A percentile compares a stretch with the other conserved stretches of the same genome.
phyloP scores from a whole-genome alignment of 1,140 invertebrate species.

The Lasioglossum albipes region DNA sequence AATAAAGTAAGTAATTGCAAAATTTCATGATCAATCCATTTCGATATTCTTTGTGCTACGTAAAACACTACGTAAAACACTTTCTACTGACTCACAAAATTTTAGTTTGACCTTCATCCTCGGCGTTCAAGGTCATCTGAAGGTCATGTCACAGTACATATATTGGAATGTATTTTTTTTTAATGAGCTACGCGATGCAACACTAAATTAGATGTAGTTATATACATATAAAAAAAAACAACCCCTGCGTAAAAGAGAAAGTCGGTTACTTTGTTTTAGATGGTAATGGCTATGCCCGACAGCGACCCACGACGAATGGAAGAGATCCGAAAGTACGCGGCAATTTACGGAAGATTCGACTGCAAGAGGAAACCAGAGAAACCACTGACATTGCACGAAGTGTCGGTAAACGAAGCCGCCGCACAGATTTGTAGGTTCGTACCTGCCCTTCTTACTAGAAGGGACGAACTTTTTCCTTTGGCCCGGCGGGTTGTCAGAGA shows the following conservation, averaged over 20 bases:
- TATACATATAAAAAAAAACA: too few species aligned
- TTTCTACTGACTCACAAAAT: too few species aligned
- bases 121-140: too few species aligned
- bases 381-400: constrained; percentile 96
- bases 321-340: constrained; percentile 96
- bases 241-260: background rate
- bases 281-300: constrained; percentile 93
- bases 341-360: constrained; percentile 97
- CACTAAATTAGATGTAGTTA: too few species aligned
- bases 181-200: too few species aligned
- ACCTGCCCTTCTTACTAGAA: constrained; percentile 92
- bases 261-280: constrained; percentile 73
- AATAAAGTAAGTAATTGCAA: too few species aligned
- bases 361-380: constrained; percentile 97
- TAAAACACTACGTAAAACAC: too few species aligned
- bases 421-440: constrained; percentile 95
- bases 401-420: constrained; percentile 98
- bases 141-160: too few species aligned
- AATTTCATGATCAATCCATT: too few species aligned
- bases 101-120: too few species aligned
- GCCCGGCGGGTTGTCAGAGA: constrained; percentile 96
- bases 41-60: too few species aligned
- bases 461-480: constrained; percentile 96
- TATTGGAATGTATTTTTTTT: too few species aligned
- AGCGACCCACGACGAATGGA: constrained; percentile 94